Evolutionary conservation across 2,113 vertebrate species (phyloP).

Genomic region (Catharus minimus): DNA sequence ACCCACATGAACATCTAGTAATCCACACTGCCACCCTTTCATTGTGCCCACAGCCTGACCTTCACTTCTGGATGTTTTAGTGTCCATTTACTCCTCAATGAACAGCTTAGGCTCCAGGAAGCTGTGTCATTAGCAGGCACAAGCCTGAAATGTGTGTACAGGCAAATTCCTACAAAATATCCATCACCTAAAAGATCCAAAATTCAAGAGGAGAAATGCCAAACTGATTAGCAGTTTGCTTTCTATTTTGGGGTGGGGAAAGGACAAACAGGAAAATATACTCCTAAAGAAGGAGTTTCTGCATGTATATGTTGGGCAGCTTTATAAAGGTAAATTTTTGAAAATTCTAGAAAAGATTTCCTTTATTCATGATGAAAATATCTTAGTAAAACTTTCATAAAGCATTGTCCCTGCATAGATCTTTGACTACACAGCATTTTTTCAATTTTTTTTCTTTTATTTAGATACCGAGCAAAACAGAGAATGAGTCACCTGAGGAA

Average conservation of each 20-base stretch:
- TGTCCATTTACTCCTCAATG: background rate
- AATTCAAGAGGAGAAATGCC: background rate
- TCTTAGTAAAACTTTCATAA: background rate
- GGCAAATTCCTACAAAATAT: background rate
- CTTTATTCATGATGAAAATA: background rate
- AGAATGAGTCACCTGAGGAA: background rate
- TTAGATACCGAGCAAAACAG: rapidly evolving
- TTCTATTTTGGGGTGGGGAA: background rate
- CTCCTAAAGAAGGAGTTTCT: background rate
- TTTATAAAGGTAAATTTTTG: background rate
- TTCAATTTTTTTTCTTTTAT: background rate
- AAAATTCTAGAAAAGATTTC: background rate
- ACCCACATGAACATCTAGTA: background rate
- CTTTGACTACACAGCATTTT: background rate
- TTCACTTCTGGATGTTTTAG: background rate
- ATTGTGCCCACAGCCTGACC: background rate
- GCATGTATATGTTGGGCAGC: background rate
- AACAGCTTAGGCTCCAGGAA: background rate
- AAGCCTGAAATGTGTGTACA: background rate
- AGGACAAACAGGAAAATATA: background rate
- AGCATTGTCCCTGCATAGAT: background rate
- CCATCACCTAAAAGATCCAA: background rate
- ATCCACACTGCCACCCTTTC: background rate
- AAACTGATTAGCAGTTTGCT: background rate
- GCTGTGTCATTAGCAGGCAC: background rate